Conservation (phyloP, 2,888 invertebrate species). For the Globia sparganii region DNA sequence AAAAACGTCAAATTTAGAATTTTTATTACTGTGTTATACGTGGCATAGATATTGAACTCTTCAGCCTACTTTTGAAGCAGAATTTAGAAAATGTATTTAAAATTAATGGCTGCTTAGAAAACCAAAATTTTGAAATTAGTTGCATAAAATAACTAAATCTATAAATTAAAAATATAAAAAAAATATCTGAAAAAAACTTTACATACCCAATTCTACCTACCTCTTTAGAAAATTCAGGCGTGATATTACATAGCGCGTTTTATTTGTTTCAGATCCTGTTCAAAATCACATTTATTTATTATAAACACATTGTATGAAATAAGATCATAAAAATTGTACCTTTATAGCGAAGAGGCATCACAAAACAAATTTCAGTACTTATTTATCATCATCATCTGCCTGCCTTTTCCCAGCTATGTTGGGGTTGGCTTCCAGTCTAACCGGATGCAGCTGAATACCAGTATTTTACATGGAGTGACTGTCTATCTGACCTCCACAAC, state of each 20-base stretch:
- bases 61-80: too few relatives aligned
- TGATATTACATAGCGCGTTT: neutral
- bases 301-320: slow-evolving; percentile 38
- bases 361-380: neutral
- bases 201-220: too few relatives aligned
- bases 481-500: neutral
- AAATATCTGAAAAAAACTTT: too few relatives aligned
- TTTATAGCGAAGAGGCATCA: slow-evolving; percentile 40
- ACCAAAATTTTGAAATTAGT: too few relatives aligned
- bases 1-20: too few relatives aligned
- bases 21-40: too few relatives aligned
- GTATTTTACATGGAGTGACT: neutral
- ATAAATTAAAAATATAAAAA: too few relatives aligned
- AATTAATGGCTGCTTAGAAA: too few relatives aligned
- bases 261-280: slow-evolving; percentile 47
- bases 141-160: too few relatives aligned
- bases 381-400: neutral
- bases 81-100: too few relatives aligned
- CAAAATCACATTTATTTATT: slow-evolving; percentile 47
- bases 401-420: neutral
- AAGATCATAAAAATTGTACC: slow-evolving; percentile 27
- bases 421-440: neutral
- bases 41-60: too few relatives aligned
- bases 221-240: neutral
- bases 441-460: neutral